Percentiles rank a stretch among this genome's conserved stretches.
These are phyloP conservation scores for Tipula lateralis DNA, from an alignment of 2,888 invertebrate genomes.

Conservation along the genomic window DNA sequence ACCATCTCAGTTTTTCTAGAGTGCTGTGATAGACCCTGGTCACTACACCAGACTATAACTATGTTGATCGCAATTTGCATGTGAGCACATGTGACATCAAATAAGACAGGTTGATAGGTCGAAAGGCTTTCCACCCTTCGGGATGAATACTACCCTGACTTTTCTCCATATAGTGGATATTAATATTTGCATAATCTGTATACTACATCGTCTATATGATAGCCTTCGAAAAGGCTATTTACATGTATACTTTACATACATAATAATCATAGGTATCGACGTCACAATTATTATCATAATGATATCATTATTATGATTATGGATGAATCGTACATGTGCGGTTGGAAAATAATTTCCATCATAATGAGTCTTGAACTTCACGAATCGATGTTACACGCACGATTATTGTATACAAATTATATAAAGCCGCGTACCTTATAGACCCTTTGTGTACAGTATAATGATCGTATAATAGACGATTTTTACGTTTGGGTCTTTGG, in stretches of 20 bases:
- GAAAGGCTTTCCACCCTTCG: too few species aligned
- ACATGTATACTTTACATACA: not conserved
- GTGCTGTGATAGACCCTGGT: too few species aligned
- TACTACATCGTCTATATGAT: too few species aligned
- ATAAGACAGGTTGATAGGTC: too few species aligned
- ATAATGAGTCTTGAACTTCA: not conserved
- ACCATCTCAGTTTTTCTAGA: too few species aligned
- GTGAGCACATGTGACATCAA: too few species aligned
- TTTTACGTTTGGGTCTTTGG: not conserved
- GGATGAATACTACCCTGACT: too few species aligned
- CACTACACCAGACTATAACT: too few species aligned
- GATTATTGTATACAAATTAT: not conserved
- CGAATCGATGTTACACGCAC: not conserved
- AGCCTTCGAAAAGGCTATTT: not conserved
- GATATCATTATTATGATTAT: constrained; percentile 24
- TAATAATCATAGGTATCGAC: not conserved
- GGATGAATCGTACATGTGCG: not conserved
- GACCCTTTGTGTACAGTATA: not conserved
- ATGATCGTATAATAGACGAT: not conserved
- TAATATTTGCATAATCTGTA: too few species aligned
- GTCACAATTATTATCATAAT: not conserved
- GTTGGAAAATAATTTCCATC: not conserved
- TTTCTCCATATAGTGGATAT: too few species aligned
- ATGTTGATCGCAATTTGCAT: too few species aligned
- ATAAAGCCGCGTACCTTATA: not conserved